These are phyloP conservation scores for Eumacrocentrus americanus DNA, from an alignment of 2,888 invertebrate genomes.

Conservation along the genomic window DNA sequence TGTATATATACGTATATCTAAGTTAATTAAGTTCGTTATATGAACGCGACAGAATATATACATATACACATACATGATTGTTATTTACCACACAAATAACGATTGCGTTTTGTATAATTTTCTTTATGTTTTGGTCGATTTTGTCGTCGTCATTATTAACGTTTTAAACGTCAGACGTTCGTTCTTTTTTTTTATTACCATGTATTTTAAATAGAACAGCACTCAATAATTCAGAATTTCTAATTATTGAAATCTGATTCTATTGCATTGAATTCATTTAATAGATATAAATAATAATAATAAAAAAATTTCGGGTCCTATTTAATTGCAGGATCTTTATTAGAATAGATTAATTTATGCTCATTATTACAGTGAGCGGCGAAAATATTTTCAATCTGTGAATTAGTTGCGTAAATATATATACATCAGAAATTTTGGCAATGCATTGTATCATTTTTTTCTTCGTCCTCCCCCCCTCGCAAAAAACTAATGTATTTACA, in stretches of 20 bases:
- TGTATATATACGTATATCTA: constrained; percentile 10
- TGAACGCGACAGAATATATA: constrained; percentile 28
- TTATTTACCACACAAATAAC: constrained; percentile 13
- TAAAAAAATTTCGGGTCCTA: not conserved
- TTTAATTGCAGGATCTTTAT: not conserved
- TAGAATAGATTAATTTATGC: not conserved
- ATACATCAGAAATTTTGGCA: constrained; percentile 10
- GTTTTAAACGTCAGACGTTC: not conserved
- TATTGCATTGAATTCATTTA: no score
- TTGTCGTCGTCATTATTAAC: constrained; percentile 11
- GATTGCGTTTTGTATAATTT: constrained; percentile 9
- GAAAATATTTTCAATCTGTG: constrained; percentile 7
- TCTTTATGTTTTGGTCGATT: constrained; percentile 12
- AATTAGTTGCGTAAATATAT: constrained; percentile 6
- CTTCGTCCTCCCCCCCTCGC: not conserved
- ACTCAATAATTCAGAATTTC: no score
- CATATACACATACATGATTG: constrained; percentile 25
- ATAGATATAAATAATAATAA: not conserved
- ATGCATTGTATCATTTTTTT: not conserved
- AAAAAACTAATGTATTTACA: constrained; percentile 7
- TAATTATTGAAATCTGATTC: no score
- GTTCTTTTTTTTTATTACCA: not conserved
- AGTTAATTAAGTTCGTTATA: constrained; percentile 15
- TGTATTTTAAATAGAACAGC: not conserved
- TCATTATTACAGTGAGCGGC: not conserved